A percentile compares a stretch with the other conserved stretches of the same genome.
Evolutionary conservation across 2,113 vertebrate genomes (phyloP).

Genomic region (Mixornis gularis): DNA sequence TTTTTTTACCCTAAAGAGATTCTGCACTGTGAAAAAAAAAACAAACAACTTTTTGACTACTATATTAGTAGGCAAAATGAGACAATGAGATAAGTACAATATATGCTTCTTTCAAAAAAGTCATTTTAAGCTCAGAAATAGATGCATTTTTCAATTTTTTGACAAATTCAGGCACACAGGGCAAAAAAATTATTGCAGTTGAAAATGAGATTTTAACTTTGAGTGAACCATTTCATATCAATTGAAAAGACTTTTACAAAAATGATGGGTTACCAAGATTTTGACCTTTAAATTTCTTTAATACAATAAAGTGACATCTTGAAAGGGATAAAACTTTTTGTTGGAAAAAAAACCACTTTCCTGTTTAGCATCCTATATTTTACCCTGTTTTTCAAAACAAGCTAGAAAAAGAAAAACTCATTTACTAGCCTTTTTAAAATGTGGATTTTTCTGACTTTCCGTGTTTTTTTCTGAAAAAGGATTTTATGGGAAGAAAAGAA

Average conservation of each 20-base stretch:
- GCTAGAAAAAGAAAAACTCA: accelerated
- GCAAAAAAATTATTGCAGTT: neutral
- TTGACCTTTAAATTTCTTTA: neutral
- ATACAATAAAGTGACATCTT: neutral
- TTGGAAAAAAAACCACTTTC: neutral
- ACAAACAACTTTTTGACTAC: neutral
- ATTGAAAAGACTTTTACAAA: neutral
- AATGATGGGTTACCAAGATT: neutral
- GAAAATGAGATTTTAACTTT: neutral
- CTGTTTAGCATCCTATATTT: neutral
- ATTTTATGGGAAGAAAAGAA: neutral
- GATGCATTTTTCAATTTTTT: neutral
- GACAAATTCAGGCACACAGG: accelerated
- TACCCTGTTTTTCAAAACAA: neutral
- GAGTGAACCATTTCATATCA: neutral
- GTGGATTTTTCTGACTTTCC: neutral
- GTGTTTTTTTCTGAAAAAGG: neutral
- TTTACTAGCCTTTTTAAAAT: neutral
- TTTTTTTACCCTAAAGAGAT: neutral
- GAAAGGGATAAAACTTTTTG: neutral
- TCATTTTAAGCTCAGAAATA: neutral
- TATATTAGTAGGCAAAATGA: neutral
- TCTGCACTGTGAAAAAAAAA: neutral
- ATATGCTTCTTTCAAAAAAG: neutral
- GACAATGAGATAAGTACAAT: neutral